These are phyloP conservation scores for Dendrolimus pini DNA, from an alignment of 2,888 invertebrate genomes.

Conservation along the genomic window DNA sequence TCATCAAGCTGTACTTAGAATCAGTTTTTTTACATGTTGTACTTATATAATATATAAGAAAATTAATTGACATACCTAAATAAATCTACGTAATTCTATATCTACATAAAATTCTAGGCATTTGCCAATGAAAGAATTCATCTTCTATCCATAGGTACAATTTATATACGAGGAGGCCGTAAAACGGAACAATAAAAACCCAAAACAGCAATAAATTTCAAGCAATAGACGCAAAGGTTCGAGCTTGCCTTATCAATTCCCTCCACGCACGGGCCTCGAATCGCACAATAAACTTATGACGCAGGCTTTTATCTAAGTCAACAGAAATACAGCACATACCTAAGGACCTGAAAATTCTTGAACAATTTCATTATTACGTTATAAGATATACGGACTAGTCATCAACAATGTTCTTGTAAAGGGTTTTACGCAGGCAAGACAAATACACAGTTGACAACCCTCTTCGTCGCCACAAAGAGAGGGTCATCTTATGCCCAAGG, in stretches of 20 bases:
- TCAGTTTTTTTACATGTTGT: too few relatives aligned
- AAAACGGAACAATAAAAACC: constrained; percentile 79
- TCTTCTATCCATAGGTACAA: constrained; percentile 73
- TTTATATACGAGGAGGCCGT: constrained; percentile 74
- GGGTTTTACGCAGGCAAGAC: constrained; percentile 68
- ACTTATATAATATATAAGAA: too few relatives aligned
- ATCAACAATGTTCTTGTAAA: constrained; percentile 15
- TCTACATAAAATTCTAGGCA: background rate
- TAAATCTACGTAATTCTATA: too few relatives aligned
- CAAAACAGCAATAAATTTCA: constrained; percentile 78
- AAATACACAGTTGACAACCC: constrained; percentile 56
- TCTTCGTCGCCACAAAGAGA: constrained; percentile 46
- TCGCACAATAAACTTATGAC: constrained; percentile 71
- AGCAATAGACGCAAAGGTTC: constrained; percentile 76
- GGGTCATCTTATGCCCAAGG: constrained; percentile 66
- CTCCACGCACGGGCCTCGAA: constrained; percentile 64
- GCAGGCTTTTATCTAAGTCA: constrained; percentile 27
- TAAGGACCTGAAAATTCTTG: background rate
- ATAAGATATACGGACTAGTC: background rate
- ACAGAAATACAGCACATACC: background rate
- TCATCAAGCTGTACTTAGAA: too few relatives aligned
- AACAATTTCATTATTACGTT: constrained; percentile 8
- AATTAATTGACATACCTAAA: too few relatives aligned
- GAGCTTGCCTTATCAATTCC: constrained; percentile 75
- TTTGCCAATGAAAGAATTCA: constrained; percentile 40